phyloP scores from a whole-genome alignment of 2,113 vertebrate genomes.

The Isurus oxyrinchus region DNA sequence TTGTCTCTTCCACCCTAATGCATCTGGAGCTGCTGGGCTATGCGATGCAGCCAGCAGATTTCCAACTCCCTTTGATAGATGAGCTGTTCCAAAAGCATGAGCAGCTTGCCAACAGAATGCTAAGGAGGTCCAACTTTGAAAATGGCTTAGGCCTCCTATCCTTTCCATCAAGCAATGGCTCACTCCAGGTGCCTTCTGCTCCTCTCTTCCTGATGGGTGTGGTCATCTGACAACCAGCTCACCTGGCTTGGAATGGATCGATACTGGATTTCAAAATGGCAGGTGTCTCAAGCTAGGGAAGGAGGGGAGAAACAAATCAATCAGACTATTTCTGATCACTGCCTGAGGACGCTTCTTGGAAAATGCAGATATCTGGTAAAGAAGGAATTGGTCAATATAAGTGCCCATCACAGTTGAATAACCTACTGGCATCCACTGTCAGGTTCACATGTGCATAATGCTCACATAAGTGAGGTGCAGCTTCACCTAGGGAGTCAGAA shows the following conservation, averaged over 20 bases:
- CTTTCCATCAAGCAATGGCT: neutral
- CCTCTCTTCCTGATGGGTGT: neutral
- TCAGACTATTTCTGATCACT: neutral
- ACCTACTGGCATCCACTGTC: neutral
- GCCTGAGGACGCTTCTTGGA: neutral
- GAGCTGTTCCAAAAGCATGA: neutral
- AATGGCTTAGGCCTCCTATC: neutral
- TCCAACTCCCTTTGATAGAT: neutral
- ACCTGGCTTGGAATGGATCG: neutral
- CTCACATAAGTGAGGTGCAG: neutral
- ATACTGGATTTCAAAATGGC: neutral
- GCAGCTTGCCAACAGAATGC: neutral
- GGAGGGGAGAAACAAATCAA: neutral
- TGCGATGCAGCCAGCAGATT: neutral
- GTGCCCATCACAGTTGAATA: neutral
- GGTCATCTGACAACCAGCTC: neutral
- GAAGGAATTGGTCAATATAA: neutral
- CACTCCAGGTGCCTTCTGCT: neutral
- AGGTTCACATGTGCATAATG: neutral
- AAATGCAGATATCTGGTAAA: neutral
- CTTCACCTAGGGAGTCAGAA: neutral
- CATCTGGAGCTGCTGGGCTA: neutral
- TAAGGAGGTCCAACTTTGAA: neutral
- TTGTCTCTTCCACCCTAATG: neutral
- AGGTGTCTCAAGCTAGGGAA: neutral